A percentile compares a stretch with the other conserved stretches of the same genome.
These are phyloP conservation scores for Hemithea aestivaria DNA, from an alignment of 2,888 invertebrate species.

Conservation along the genomic window DNA sequence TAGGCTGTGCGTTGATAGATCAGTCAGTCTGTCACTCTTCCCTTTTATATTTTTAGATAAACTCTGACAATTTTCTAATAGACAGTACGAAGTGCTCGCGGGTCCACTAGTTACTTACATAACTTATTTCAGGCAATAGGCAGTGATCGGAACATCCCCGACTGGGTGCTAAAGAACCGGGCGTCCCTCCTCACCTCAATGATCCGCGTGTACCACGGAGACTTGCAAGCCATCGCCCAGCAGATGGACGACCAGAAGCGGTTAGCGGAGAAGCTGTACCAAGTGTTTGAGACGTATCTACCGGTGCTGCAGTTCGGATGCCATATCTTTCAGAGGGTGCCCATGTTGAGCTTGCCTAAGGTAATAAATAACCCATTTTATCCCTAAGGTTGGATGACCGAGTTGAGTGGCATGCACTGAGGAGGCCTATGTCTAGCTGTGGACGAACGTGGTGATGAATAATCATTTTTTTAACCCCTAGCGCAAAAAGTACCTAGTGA, in stretches of 20 bases:
- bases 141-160: slow-evolving; percentile 90
- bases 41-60: no score
- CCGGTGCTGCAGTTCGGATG: slow-evolving; percentile 91
- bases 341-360: slow-evolving; percentile 89
- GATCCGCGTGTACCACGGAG: slow-evolving; percentile 90
- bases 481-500: no score
- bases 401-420: no score
- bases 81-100: no score
- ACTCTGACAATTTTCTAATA: no score
- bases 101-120: no score
- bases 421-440: no score
- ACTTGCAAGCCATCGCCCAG: slow-evolving; percentile 85
- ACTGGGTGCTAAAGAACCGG: slow-evolving; percentile 88
- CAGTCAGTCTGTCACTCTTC: no score
- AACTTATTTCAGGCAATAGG: slow-evolving; percentile 85
- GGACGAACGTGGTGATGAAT: no score
- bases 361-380: slow-evolving; percentile 53
- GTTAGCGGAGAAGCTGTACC: slow-evolving; percentile 84
- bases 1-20: no score
- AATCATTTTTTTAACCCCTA: no score
- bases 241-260: slow-evolving; percentile 75
- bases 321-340: slow-evolving; percentile 90
- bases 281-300: slow-evolving; percentile 93
- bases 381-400: background rate
- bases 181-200: slow-evolving; percentile 87